Base-by-base conservation (phyloP, 1,140 invertebrate genomes). In the Vollenhovia emeryi region DNA sequence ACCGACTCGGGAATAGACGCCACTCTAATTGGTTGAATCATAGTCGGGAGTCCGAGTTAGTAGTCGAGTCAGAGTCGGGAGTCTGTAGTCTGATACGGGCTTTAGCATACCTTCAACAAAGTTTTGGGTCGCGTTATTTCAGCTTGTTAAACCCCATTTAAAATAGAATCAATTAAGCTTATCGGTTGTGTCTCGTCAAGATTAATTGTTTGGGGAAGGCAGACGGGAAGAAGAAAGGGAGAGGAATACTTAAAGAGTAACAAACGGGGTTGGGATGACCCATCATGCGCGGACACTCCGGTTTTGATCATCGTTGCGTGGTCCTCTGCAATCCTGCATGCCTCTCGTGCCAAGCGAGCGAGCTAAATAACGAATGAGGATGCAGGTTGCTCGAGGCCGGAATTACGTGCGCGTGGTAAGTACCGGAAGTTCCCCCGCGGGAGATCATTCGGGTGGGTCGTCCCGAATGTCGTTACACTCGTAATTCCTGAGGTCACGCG, bases 291-390 rank as follows among this genome's bases (percentile, higher is more conserved):
- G 6, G 1, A 71, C 8, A 48, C 33, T 33, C 8, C 18, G 27
- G n/a, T 48, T 30, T 69, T n/a, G 66, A 50, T 71, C 48, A 33
- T 55, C 30, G 5, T 71, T 36, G 66, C 66, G 43, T 69, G 45
- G 18, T 30, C 15, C 69, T 36, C 11, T 18, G 48, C 30, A 55
- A 73, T 73, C n/a, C 15, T 15, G 33, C 13, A 0, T 36, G 6
- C 30, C 50, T 73, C 55, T 55, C 18, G 45, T 9, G 69, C 33
- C n/a, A 3, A 15, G 13, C 62, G 30, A 55, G 30, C 50, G 2
- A 21, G 69, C n/a, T 73, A 40, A 73, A 73, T 73, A 73, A 55
- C 30, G 33, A 73, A 73, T 73, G 30, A 73, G 21, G 30, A 24
- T 55, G 48, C 18, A 36, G 33, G 18, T 52, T 52, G 27, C 15